Percentiles rank a stretch among this genome's conserved stretches.
These are phyloP conservation scores for Saimiri boliviensis DNA, from an alignment of 2,113 vertebrate genomes.

Conservation along the genomic window DNA sequence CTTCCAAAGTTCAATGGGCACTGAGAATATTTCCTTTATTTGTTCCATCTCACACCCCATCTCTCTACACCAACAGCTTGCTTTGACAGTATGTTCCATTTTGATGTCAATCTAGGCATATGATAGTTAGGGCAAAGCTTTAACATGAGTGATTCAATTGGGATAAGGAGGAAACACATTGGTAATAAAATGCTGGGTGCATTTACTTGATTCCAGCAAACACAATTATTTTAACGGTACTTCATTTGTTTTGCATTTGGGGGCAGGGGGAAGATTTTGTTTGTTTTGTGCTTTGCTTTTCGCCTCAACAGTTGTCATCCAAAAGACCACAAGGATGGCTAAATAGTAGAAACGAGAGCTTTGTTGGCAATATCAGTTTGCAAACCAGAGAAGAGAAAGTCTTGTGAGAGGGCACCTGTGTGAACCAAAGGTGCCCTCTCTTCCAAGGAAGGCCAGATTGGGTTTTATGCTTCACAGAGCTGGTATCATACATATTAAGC, in stretches of 20 bases:
- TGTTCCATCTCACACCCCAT: constrained; percentile 76
- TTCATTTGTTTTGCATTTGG: background rate
- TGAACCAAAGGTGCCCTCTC: background rate
- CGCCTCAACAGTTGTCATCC: background rate
- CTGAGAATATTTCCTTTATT: constrained; percentile 78
- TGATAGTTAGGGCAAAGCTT: constrained; percentile 73
- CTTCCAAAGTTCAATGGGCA: constrained; percentile 73
- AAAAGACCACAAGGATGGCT: background rate
- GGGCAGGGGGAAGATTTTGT: fast-evolving
- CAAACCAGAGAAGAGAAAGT: background rate
- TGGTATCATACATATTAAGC: background rate
- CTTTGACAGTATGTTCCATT: constrained; percentile 76
- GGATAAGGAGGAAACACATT: constrained; percentile 66
- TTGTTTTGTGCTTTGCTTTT: background rate
- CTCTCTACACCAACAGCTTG: constrained; percentile 74
- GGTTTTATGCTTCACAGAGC: background rate
- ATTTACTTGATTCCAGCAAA: constrained; percentile 36
- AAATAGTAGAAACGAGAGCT: background rate
- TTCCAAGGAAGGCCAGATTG: too few relatives aligned
- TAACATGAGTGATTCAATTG: constrained; percentile 80
- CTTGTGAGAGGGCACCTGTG: background rate
- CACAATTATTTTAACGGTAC: background rate
- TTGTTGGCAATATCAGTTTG: background rate
- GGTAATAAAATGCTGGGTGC: constrained; percentile 66
- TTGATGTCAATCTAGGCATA: constrained; percentile 73